phyloP scores from a whole-genome alignment of 2,113 vertebrate species.

The Noctilio leporinus region DNA sequence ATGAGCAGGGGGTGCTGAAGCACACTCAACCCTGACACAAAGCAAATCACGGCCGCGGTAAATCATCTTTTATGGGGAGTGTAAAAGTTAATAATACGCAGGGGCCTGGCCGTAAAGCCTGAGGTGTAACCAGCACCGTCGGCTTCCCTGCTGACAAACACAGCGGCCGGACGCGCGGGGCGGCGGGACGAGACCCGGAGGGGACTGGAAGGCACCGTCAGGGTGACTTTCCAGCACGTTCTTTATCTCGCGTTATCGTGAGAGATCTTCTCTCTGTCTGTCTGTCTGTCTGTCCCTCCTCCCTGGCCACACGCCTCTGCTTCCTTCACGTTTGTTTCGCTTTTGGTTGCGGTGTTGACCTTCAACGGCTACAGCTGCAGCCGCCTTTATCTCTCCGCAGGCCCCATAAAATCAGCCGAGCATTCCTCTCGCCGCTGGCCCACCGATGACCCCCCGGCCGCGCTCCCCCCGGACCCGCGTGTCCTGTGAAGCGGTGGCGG shows the following conservation, averaged over 20 bases:
- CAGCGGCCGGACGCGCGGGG: too few species aligned
- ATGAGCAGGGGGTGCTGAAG: conserved; percentile 83
- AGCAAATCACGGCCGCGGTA: conserved; percentile 86
- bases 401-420: conserved; percentile 69
- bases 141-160: conserved; percentile 82
- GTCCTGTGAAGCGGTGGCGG: conserved; percentile 10
- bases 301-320: conserved; percentile 36
- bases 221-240: conserved; percentile 5
- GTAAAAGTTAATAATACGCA: conserved; percentile 87
- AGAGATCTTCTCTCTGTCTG: conserved; percentile 2
- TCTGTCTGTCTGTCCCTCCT: not conserved
- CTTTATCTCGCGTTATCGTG: not conserved
- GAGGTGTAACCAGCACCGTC: conserved; percentile 81
- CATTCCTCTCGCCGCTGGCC: conserved; percentile 56
- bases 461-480: conserved; percentile 17
- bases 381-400: conserved; percentile 67
- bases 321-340: conserved; percentile 72
- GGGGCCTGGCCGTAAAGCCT: conserved; percentile 81
- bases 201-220: conserved; percentile 47
- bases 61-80: conserved; percentile 86
- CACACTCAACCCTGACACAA: conserved; percentile 85
- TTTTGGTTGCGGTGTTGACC: conserved; percentile 75
- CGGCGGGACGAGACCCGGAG: conserved; percentile 72
- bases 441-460: conserved; percentile 69
- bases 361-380: conserved; percentile 66